Percentiles rank a stretch among this genome's conserved stretches.
Evolutionary conservation across 2,888 invertebrate species (phyloP).

Genomic region (Patella pellucida): DNA sequence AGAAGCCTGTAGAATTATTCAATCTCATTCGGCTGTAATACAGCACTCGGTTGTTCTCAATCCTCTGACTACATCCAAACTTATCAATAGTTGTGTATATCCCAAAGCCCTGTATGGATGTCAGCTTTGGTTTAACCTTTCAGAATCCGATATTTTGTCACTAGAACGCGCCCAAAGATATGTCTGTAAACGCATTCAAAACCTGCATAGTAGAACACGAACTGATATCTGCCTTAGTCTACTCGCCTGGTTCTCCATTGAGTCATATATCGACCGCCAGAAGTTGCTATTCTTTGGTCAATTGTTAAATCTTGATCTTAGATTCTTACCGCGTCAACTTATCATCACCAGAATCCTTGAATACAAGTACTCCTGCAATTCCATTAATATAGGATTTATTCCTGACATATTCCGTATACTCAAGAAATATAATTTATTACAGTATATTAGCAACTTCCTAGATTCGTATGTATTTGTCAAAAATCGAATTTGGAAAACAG

Average conservation of each 20-base stretch:
- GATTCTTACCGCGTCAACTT: background rate
- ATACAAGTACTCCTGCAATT: background rate
- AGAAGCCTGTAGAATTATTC: background rate
- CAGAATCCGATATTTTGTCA: background rate
- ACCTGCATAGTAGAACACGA: slow-evolving; percentile 6
- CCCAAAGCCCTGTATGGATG: slow-evolving; percentile 14
- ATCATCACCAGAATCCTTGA: background rate
- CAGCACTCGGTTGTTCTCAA: background rate
- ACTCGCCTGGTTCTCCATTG: slow-evolving; percentile 7
- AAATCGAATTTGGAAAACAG: background rate
- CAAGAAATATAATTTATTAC: background rate
- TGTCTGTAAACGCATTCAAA: background rate
- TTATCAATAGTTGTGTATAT: background rate
- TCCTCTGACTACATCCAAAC: background rate
- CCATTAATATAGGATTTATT: background rate
- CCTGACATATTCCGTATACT: background rate
- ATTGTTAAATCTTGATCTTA: background rate
- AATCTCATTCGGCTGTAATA: background rate
- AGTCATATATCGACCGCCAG: background rate
- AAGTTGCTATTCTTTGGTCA: slow-evolving; percentile 6
- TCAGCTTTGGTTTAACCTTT: slow-evolving; percentile 8
- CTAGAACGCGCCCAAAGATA: background rate
- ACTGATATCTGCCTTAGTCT: slow-evolving; percentile 6
- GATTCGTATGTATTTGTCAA: background rate
- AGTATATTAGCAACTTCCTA: background rate